Evolutionary conservation across 37 sponge, comb jelly and placozoan species (phyloP).

Genomic region (Geodia barretti): DNA sequence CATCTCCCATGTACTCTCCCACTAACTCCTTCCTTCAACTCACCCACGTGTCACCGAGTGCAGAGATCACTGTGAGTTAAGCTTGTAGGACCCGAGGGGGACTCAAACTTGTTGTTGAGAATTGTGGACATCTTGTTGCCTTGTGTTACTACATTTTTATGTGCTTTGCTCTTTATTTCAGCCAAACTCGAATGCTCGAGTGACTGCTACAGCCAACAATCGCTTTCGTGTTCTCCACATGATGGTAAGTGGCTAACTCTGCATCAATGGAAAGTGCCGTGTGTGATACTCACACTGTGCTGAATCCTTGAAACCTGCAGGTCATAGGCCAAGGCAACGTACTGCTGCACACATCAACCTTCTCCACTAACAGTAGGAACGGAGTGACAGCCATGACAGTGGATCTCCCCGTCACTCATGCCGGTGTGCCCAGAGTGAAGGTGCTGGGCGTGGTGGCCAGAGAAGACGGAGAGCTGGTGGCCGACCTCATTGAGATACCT

Average conservation of each 20-base stretch:
- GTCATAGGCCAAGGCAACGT: slow-evolving; percentile 26
- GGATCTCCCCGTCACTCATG: slow-evolving; percentile 8
- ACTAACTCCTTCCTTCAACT: slow-evolving; percentile 34
- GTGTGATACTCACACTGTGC: too few relatives aligned
- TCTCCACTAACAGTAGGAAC: not conserved
- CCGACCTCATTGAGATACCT: slow-evolving; percentile 47
- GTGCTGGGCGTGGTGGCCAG: slow-evolving; percentile 49
- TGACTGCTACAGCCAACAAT: slow-evolving; percentile 6
- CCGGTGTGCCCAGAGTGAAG: slow-evolving; percentile 30
- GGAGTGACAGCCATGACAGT: not conserved
- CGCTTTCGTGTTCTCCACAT: slow-evolving; percentile 13
- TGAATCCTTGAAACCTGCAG: not conserved
- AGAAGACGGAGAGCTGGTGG: slow-evolving; percentile 65
- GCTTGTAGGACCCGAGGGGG: not conserved
- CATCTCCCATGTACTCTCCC: slow-evolving; percentile 54
- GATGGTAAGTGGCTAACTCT: slow-evolving; percentile 39
- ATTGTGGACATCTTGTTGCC: not conserved
- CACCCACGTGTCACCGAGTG: slow-evolving; percentile 22
- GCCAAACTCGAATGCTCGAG: not conserved
- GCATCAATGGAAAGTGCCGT: too few relatives aligned
- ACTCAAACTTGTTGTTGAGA: not conserved
- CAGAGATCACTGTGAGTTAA: too few relatives aligned
- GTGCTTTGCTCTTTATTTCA: not conserved
- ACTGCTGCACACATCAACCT: slow-evolving; percentile 8
- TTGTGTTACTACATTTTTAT: not conserved